phyloP scores from a whole-genome alignment of 2,113 vertebrate genomes.

The Patagioenas fasciata region DNA sequence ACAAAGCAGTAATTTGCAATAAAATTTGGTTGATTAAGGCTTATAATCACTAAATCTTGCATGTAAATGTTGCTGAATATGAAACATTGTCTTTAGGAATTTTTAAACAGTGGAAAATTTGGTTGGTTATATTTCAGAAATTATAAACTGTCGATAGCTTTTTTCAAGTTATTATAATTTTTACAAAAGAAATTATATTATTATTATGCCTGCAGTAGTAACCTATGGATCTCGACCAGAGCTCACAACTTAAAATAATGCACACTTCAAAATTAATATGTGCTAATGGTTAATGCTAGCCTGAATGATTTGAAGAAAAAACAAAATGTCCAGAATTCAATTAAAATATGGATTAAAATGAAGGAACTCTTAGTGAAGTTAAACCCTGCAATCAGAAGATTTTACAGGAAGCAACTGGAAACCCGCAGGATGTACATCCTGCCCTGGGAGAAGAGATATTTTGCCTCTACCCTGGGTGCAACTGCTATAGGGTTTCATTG shows the following conservation, averaged over 20 bases:
- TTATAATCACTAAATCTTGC: background rate
- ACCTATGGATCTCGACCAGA: background rate
- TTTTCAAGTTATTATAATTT: slow-evolving; percentile 4
- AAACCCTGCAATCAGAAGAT: background rate
- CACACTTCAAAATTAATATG: background rate
- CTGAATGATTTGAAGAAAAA: background rate
- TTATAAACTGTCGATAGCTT: background rate
- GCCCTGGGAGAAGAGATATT: background rate
- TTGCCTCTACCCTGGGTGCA: background rate
- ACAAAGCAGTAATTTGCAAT: background rate
- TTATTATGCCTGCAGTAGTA: background rate
- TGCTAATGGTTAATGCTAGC: background rate
- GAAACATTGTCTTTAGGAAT: background rate
- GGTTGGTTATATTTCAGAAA: slow-evolving; percentile 15
- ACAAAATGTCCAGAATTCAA: background rate
- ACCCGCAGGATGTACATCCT: background rate
- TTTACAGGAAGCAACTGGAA: background rate
- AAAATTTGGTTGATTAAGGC: background rate
- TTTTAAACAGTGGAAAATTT: slow-evolving; percentile 20
- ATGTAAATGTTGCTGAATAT: background rate
- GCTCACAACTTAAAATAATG: background rate
- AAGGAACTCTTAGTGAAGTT: background rate
- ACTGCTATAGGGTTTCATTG: background rate
- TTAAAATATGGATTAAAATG: background rate
- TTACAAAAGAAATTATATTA: slow-evolving; percentile 4